Evolutionary conservation across 2,113 vertebrate genomes (phyloP).

Genomic region (Copsychus sechellarum): DNA sequence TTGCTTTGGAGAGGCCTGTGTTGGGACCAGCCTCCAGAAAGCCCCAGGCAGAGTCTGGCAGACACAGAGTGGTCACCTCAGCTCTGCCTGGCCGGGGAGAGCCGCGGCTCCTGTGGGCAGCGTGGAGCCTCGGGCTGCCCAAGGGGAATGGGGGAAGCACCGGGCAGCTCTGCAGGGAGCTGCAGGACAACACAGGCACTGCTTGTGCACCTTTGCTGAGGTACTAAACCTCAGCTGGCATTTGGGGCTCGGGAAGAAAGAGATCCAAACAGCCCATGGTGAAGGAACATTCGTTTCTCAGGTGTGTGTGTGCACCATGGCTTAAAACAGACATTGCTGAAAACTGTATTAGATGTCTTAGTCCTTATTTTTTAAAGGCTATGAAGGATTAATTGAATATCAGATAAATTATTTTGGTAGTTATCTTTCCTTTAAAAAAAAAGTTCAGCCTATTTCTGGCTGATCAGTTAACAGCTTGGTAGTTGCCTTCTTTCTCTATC

Average conservation of each 20-base stretch:
- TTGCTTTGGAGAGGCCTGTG: not conserved
- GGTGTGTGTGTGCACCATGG: too few relatives aligned
- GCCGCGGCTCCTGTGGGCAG: rapidly evolving
- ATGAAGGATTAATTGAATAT: not conserved
- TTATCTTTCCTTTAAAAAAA: not conserved
- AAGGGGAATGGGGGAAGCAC: rapidly evolving
- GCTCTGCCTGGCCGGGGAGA: not conserved
- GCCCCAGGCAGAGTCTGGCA: not conserved
- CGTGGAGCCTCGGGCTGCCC: rapidly evolving
- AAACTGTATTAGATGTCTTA: not conserved
- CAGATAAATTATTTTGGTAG: not conserved
- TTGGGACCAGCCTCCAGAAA: not conserved
- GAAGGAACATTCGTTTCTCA: not conserved
- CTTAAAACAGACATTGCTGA: not conserved
- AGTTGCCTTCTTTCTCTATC: not conserved
- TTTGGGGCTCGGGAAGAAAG: not conserved
- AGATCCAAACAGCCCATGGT: rapidly evolving
- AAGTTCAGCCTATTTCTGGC: not conserved
- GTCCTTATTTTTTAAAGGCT: not conserved
- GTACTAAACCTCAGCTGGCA: not conserved
- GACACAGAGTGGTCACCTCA: rapidly evolving
- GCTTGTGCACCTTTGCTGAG: not conserved
- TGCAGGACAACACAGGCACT: not conserved
- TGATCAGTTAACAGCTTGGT: not conserved
- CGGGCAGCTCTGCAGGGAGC: not conserved